phyloP scores from a whole-genome alignment of 1,140 invertebrate genomes.

The Subanguina moxae region DNA sequence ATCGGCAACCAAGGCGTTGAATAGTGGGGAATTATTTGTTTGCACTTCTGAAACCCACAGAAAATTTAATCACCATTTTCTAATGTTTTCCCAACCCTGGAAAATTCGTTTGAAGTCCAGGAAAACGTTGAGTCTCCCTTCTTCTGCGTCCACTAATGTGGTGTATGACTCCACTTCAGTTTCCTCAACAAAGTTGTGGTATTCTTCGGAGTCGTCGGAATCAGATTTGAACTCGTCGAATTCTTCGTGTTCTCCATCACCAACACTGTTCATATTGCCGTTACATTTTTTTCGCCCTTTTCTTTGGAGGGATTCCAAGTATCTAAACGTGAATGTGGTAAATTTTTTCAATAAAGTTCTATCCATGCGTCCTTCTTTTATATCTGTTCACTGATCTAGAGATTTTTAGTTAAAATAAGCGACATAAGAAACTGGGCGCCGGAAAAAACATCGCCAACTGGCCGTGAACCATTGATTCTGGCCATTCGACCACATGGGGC shows the following conservation, averaged over 20 bases:
- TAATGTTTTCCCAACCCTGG: slow-evolving; percentile 13
- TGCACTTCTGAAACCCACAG: slow-evolving; percentile 27
- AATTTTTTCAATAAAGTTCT: slow-evolving; percentile 12
- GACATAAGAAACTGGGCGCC: no score
- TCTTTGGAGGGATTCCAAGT: slow-evolving; percentile 37
- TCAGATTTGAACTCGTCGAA: slow-evolving; percentile 10
- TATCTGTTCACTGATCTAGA: no score
- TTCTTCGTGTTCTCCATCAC: slow-evolving; percentile 6
- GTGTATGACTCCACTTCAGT: slow-evolving; percentile 47
- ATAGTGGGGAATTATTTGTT: slow-evolving; percentile 21
- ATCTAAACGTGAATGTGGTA: slow-evolving; percentile 23
- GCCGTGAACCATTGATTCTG: no score
- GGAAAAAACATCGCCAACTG: no score
- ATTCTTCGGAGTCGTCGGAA: slow-evolving; percentile 38
- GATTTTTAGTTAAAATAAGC: no score
- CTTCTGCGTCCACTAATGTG: slow-evolving; percentile 34
- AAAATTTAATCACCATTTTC: not conserved
- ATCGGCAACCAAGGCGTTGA: slow-evolving; percentile 15
- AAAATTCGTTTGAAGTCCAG: slow-evolving; percentile 33
- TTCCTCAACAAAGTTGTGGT: slow-evolving; percentile 38
- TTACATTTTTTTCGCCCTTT: slow-evolving; percentile 32
- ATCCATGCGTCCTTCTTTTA: no score
- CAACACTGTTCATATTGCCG: slow-evolving; percentile 27
- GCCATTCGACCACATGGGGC: no score
- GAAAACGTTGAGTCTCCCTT: slow-evolving; percentile 30